phyloP scores from a whole-genome alignment of 2,797 vertebrate genomes.

The Cossypha dichroa region DNA sequence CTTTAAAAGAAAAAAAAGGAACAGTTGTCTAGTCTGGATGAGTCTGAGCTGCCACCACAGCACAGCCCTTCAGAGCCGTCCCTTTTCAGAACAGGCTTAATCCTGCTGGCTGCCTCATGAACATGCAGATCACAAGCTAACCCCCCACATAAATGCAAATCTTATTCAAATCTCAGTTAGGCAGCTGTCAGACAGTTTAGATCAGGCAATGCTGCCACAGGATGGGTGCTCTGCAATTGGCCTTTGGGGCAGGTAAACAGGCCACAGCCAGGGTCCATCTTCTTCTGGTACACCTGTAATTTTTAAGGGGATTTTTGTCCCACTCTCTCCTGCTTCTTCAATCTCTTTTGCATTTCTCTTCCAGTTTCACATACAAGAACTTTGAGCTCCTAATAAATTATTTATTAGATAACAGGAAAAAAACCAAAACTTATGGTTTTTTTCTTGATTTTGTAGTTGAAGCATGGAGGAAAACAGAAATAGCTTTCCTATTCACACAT shows the following conservation, averaged over 20 bases:
- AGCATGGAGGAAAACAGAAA: background rate
- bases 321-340: background rate
- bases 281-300: fast-evolving
- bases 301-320: background rate
- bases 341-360: background rate
- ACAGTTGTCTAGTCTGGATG: background rate
- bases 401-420: background rate
- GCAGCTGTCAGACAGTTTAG: background rate
- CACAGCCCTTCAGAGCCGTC: background rate
- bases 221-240: background rate
- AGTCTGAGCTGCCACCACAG: background rate
- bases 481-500: fast-evolving
- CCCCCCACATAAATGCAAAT: conserved; percentile 1
- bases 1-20: background rate
- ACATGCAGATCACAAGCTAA: conserved; percentile 35
- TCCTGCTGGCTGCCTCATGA: background rate
- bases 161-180: background rate
- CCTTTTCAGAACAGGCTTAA: background rate
- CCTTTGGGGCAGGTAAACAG: background rate
- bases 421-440: fast-evolving
- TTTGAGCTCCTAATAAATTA: background rate
- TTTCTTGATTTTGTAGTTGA: background rate
- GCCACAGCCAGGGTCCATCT: background rate
- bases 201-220: background rate
- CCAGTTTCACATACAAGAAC: background rate